phyloP scores from a whole-genome alignment of 2,888 invertebrate genomes.

The Oligia latruncula region DNA sequence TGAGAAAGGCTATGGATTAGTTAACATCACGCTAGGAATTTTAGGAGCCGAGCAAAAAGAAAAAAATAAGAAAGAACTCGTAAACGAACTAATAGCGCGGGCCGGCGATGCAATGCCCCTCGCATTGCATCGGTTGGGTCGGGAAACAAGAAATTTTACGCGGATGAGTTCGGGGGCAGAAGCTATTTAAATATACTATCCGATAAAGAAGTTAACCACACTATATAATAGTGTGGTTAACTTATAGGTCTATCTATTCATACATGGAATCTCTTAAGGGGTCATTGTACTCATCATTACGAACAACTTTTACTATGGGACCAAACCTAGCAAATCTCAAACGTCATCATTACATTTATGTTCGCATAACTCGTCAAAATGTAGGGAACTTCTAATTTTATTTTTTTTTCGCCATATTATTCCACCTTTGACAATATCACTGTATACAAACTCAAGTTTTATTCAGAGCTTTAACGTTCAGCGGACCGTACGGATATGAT shows the following conservation, averaged over 20 bases:
- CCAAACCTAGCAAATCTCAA: no score
- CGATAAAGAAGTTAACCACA: background rate
- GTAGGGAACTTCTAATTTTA: no score
- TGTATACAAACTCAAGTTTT: background rate
- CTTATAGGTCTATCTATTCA: no score
- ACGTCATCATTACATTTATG: no score
- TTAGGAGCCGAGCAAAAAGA: background rate
- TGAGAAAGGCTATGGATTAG: background rate
- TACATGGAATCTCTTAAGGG: no score
- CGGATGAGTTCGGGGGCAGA: background rate
- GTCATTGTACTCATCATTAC: no score
- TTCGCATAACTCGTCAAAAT: no score
- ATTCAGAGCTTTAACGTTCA: slow-evolving; percentile 10
- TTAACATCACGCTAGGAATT: background rate
- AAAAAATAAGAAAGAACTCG: background rate
- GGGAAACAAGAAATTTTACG: no score
- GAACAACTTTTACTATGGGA: no score
- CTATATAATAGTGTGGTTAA: background rate
- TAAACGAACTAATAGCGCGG: background rate
- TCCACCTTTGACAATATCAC: background rate
- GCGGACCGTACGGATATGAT: background rate
- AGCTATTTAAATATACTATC: background rate
- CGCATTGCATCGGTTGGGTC: no score
- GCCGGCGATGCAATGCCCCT: background rate
- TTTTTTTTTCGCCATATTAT: no score